phyloP scores from a whole-genome alignment of 2,113 vertebrate genomes.

The Aptenodytes patagonicus region DNA sequence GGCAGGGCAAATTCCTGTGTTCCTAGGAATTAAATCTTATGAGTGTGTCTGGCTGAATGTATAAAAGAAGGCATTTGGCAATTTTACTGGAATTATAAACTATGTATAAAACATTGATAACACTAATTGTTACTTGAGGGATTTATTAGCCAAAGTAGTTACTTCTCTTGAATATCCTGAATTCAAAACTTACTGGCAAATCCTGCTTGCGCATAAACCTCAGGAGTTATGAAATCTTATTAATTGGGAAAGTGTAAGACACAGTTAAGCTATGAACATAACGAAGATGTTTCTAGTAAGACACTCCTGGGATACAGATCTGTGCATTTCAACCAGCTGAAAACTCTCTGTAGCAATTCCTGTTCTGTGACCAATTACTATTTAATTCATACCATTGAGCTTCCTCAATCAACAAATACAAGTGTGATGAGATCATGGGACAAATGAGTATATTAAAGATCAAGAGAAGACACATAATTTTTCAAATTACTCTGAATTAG shows the following conservation, averaged over 20 bases:
- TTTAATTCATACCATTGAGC: slow-evolving; percentile 57
- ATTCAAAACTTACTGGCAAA: slow-evolving; percentile 51
- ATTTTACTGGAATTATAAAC: slow-evolving; percentile 37
- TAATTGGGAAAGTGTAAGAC: slow-evolving; percentile 49
- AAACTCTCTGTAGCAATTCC: slow-evolving; percentile 19
- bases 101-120: slow-evolving; percentile 59
- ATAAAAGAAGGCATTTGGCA: background rate
- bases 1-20: background rate
- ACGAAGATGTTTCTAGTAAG: slow-evolving; percentile 22
- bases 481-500: slow-evolving; percentile 67
- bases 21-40: background rate
- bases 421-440: slow-evolving; percentile 57
- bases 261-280: slow-evolving; percentile 30
- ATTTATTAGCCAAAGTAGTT: slow-evolving; percentile 59
- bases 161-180: slow-evolving; percentile 1
- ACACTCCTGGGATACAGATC: slow-evolving; percentile 30
- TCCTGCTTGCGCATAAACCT: slow-evolving; percentile 52
- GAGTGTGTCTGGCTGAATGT: background rate
- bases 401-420: slow-evolving; percentile 53
- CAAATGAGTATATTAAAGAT: slow-evolving; percentile 71
- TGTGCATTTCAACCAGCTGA: slow-evolving; percentile 29
- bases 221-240: slow-evolving; percentile 55
- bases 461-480: slow-evolving; percentile 61
- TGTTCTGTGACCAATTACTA: slow-evolving; percentile 6
- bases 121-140: slow-evolving; percentile 66